Conservation (phyloP, 35 echinoderm and acorn worm genomes). For the Acanthaster planci region DNA sequence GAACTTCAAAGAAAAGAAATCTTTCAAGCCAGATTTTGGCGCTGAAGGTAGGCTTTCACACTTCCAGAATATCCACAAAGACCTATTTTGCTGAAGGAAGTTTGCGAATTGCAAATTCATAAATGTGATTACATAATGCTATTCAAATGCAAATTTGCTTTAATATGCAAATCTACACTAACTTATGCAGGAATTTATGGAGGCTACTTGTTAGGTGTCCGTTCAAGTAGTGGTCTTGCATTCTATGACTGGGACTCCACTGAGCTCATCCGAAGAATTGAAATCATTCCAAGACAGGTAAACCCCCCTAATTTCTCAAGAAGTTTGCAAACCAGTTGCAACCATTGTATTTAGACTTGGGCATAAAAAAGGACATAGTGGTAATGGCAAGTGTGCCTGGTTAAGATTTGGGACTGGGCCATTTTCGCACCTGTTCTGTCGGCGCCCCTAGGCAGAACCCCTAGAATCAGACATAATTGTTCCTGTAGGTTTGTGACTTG, state of each 20-base stretch:
- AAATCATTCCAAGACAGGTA: conserved; percentile 96
- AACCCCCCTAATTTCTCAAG: neutral
- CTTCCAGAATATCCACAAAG: neutral
- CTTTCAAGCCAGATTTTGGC: conserved; percentile 98
- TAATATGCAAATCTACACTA: neutral
- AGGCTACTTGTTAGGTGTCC: conserved; percentile 78
- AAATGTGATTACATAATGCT: no score
- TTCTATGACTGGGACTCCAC: conserved; percentile 98
- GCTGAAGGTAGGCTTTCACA: conserved; percentile 63
- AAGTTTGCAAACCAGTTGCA: neutral
- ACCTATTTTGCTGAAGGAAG: no score
- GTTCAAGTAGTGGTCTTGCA: conserved; percentile 87
- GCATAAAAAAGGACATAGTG: no score
- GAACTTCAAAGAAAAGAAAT: conserved; percentile 99
- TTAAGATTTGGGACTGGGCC: no score
- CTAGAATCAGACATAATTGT: no score
- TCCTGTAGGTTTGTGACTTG: no score
- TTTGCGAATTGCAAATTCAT: no score
- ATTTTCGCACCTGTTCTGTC: no score
- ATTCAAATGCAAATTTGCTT: no score
- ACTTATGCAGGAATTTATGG: conserved; percentile 81
- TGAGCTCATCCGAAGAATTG: conserved; percentile 89
- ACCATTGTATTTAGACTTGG: neutral
- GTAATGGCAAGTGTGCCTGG: no score
- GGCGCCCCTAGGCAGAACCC: no score